These are phyloP conservation scores for Lateolabrax maculatus DNA, from an alignment of 2,797 vertebrate species.

Conservation along the genomic window DNA sequence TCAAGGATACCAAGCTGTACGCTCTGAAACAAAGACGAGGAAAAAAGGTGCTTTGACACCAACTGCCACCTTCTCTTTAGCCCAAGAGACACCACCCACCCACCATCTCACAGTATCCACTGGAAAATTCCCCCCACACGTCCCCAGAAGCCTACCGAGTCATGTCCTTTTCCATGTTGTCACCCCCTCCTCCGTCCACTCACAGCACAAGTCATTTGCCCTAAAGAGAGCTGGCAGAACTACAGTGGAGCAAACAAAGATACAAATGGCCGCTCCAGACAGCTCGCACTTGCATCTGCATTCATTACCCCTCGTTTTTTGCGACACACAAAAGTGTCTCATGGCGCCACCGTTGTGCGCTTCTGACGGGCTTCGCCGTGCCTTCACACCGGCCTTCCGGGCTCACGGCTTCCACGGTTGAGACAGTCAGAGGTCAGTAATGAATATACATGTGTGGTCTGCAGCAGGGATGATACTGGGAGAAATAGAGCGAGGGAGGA, in stretches of 20 bases:
- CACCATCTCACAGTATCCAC: background rate
- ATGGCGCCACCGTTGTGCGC: slow-evolving; percentile 33
- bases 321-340: slow-evolving; percentile 54
- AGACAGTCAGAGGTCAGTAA: slow-evolving; percentile 81
- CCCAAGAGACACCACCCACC: background rate
- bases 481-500: slow-evolving; percentile 73
- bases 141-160: slow-evolving; percentile 31
- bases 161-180: slow-evolving; percentile 48
- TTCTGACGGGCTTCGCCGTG: slow-evolving; percentile 60
- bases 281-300: slow-evolving; percentile 61
- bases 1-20: slow-evolving; percentile 20
- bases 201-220: slow-evolving; percentile 44
- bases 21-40: slow-evolving; percentile 21
- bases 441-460: slow-evolving; percentile 84
- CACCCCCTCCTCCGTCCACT: slow-evolving; percentile 37
- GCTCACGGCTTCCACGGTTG: slow-evolving; percentile 56
- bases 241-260: slow-evolving; percentile 63
- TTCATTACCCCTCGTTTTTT: slow-evolving; percentile 69
- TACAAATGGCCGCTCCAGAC: slow-evolving; percentile 69
- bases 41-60: slow-evolving; percentile 19
- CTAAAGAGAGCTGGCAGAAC: slow-evolving; percentile 60
- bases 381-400: slow-evolving; percentile 62
- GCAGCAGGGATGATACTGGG: slow-evolving; percentile 65
- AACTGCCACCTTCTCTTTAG: slow-evolving; percentile 16
- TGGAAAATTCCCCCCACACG: slow-evolving; percentile 30